phyloP scores from a whole-genome alignment of 2,888 invertebrate species.

The Sphaeridia pumilis region DNA sequence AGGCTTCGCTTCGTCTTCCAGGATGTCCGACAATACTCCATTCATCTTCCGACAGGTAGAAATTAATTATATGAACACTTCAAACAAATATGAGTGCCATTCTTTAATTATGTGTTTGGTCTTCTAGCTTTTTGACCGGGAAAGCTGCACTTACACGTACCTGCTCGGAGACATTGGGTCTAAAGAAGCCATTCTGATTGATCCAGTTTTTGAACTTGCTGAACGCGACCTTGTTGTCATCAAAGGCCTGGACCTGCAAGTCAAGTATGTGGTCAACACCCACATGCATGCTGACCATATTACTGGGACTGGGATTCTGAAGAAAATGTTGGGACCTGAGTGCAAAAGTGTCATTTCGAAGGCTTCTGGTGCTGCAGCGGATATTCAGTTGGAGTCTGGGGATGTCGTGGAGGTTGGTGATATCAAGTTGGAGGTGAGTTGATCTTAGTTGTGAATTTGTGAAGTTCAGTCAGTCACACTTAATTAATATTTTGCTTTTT shows the following conservation, averaged over 20 bases:
- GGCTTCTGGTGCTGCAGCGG: constrained; percentile 71
- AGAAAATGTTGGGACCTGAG: constrained; percentile 55
- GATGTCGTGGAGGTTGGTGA: constrained; percentile 64
- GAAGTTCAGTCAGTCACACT: not conserved
- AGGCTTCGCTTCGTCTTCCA: no score
- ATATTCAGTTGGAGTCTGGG: constrained; percentile 59
- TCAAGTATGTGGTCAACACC: constrained; percentile 82
- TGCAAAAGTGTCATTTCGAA: constrained; percentile 73
- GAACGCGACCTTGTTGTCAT: constrained; percentile 65
- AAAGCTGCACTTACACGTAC: constrained; percentile 90
- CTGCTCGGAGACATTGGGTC: constrained; percentile 65
- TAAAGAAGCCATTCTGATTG: constrained; percentile 80
- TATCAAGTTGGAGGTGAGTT: constrained; percentile 50
- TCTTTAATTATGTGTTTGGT: constrained; percentile 2
- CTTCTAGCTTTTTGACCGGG: constrained; percentile 77
- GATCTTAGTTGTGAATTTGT: not conserved
- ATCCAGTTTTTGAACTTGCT: constrained; percentile 86
- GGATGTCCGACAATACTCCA: no score
- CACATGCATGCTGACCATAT: constrained; percentile 99
- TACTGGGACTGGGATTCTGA: constrained; percentile 83
- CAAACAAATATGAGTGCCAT: not conserved
- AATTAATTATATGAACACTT: no score
- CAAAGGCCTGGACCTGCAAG: constrained; percentile 58
- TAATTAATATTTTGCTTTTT: not conserved
- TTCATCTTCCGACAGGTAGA: constrained; percentile 20